A percentile compares a stretch with the other conserved stretches of the same genome.
phyloP scores from a whole-genome alignment of 1,140 invertebrate genomes.

The Cotesia typhae region DNA sequence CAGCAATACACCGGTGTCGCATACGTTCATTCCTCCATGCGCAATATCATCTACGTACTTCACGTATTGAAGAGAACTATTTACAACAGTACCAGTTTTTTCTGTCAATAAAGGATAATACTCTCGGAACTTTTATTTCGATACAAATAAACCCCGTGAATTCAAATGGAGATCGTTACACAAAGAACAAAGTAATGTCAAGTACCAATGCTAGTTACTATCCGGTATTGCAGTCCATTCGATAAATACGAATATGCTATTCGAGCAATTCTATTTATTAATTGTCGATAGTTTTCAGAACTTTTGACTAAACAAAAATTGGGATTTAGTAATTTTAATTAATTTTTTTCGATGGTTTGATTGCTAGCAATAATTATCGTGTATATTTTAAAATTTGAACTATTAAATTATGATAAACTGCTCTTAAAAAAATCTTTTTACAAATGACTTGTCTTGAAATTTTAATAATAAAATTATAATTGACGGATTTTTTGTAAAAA shows the following conservation, averaged over 20 bases:
- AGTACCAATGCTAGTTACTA: conserved; percentile 14
- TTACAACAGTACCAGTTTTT: background rate
- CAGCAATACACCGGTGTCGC: too few species aligned
- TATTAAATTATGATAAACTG: too few species aligned
- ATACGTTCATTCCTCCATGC: too few species aligned
- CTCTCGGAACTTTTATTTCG: background rate
- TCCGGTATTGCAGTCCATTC: background rate
- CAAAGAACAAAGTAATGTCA: conserved; percentile 5
- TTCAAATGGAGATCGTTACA: background rate
- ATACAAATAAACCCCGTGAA: background rate
- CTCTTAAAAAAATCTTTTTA: too few species aligned
- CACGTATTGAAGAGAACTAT: too few species aligned
- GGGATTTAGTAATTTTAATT: background rate
- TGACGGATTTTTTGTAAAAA: too few species aligned
- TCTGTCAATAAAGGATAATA: background rate
- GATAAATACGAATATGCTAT: conserved; percentile 24
- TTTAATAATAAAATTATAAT: too few species aligned
- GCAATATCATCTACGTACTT: too few species aligned
- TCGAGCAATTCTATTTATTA: conserved; percentile 42
- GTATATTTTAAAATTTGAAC: too few species aligned
- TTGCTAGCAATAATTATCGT: too few species aligned
- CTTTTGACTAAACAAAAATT: conserved; percentile 18
- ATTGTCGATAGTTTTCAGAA: conserved; percentile 14
- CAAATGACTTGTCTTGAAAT: too few species aligned
- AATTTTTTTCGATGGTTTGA: too few species aligned